Evolutionary conservation across 2,888 invertebrate species (phyloP).

Genomic region (Frankliniella intonsa): DNA sequence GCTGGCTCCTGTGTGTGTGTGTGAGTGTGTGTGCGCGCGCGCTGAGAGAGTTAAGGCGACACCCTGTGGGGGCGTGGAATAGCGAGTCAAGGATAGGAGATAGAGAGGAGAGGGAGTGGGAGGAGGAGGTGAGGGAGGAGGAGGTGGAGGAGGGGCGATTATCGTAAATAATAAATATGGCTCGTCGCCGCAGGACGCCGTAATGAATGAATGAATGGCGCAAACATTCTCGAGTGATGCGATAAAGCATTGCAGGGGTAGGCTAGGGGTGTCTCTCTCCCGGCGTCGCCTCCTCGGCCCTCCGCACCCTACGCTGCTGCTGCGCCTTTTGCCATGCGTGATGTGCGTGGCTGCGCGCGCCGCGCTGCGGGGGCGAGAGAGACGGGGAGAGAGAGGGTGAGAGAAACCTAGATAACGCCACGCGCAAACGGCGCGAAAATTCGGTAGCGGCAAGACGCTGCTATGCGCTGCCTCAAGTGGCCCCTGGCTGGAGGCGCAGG

Average conservation of each 20-base stretch:
- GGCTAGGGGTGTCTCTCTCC: too few relatives aligned
- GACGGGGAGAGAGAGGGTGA: too few relatives aligned
- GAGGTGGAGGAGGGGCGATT: background rate
- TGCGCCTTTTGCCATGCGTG: background rate
- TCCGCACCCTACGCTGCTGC: background rate
- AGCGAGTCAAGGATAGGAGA: background rate
- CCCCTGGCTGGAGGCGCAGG: too few relatives aligned
- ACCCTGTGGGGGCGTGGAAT: background rate
- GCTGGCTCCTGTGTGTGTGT: background rate
- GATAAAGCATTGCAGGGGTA: too few relatives aligned
- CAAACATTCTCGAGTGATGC: background rate
- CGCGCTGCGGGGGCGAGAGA: background rate
- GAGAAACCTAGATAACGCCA: background rate
- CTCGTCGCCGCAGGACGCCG: background rate
- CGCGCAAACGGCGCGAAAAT: background rate
- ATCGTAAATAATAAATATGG: slow-evolving; percentile 25
- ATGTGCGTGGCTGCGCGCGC: too few relatives aligned
- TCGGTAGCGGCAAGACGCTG: too few relatives aligned
- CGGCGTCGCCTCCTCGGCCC: too few relatives aligned
- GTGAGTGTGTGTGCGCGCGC: background rate
- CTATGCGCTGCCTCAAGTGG: too few relatives aligned
- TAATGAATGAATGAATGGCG: slow-evolving; percentile 19
- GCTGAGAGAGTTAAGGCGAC: too few relatives aligned
- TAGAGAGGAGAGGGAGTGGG: background rate
- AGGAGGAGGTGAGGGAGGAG: background rate